phyloP scores from a whole-genome alignment of 2,113 vertebrate genomes.

The Tautogolabrus adspersus region DNA sequence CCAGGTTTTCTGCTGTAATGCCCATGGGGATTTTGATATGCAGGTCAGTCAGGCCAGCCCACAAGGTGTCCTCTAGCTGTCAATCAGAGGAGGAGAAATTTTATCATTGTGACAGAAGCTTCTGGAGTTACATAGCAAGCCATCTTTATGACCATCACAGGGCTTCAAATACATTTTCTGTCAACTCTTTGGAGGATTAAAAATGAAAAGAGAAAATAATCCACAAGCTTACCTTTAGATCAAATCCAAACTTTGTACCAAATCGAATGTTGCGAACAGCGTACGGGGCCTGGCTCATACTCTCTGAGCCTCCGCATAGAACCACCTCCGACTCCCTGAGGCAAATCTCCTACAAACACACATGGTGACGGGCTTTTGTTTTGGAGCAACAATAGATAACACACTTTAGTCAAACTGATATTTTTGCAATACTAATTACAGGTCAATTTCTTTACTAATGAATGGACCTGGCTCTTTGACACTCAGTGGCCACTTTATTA shows the following conservation, averaged over 20 bases:
- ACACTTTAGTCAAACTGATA: not conserved
- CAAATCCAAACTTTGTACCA: conserved; percentile 91
- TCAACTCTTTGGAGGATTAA: not conserved
- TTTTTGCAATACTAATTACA: not conserved
- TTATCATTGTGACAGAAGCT: not conserved
- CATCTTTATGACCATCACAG: not conserved
- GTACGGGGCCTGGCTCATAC: conserved; percentile 94
- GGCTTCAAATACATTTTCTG: not conserved
- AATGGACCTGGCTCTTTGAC: too few species aligned
- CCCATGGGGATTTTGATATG: conserved; percentile 92
- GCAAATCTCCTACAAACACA: conserved; percentile 90
- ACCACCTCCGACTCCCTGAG: conserved; percentile 93
- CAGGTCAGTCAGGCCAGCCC: conserved; percentile 89
- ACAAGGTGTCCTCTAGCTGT: conserved; percentile 94
- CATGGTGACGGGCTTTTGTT: conserved; percentile 8
- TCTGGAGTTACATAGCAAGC: not conserved
- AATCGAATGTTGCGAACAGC: conserved; percentile 92
- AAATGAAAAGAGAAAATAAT: not conserved
- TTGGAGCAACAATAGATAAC: not conserved
- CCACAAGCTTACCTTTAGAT: conserved; percentile 87
- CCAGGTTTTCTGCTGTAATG: conserved; percentile 96
- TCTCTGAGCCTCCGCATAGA: conserved; percentile 93
- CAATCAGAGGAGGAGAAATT: not conserved
- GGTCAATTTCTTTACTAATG: too few species aligned
- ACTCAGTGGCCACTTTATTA: too few species aligned